These are phyloP conservation scores for Anabas testudineus DNA, from an alignment of 2,797 vertebrate species.

Conservation along the genomic window DNA sequence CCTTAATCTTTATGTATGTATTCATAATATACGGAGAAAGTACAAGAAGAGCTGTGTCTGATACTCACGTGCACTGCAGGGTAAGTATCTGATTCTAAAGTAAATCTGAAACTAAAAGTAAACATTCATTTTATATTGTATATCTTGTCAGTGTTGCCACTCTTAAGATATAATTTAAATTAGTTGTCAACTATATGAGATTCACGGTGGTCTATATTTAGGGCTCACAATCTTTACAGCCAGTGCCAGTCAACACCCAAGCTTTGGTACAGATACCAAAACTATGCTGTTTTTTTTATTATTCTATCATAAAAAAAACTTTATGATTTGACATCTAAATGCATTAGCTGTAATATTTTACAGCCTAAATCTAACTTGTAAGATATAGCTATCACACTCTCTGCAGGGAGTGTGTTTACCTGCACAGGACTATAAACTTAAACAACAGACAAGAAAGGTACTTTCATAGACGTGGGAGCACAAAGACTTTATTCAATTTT, in stretches of 20 bases:
- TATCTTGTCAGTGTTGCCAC: not conserved
- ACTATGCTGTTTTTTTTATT: not conserved
- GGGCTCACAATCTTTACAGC: not conserved
- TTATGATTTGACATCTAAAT: not conserved
- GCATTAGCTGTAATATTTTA: constrained; percentile 1
- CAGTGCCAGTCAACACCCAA: not conserved
- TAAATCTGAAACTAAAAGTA: constrained; percentile 9
- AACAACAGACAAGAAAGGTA: no score
- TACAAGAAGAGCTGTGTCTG: constrained; percentile 11
- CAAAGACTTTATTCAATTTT: no score
- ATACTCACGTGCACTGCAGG: constrained; percentile 12
- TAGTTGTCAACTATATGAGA: not conserved
- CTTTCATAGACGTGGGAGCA: no score
- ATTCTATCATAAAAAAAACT: not conserved
- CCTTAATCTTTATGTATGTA: constrained; percentile 44
- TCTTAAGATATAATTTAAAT: not conserved
- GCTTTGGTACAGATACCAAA: not conserved
- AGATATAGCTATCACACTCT: no score
- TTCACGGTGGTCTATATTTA: not conserved
- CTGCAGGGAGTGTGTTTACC: no score
- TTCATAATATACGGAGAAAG: constrained; percentile 41
- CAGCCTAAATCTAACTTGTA: no score
- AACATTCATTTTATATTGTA: no score
- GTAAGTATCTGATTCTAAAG: constrained; percentile 1
- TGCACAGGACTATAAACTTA: no score